Base-by-base conservation (phyloP, 1,140 invertebrate species). In the Druon quercuslanigerum region DNA sequence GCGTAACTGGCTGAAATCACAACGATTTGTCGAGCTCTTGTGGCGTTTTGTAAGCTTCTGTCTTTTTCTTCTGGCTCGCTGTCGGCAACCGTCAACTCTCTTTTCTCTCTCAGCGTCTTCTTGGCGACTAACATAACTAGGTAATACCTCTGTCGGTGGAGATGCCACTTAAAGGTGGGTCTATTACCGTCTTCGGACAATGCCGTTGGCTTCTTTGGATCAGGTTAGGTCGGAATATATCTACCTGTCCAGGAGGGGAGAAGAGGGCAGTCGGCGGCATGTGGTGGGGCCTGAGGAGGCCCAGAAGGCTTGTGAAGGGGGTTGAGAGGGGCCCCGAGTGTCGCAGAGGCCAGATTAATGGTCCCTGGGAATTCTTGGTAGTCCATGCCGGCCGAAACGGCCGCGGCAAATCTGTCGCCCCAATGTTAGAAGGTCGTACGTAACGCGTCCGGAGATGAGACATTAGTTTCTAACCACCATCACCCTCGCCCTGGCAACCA, bases 301-400 rank as follows among this genome's bases (percentile, higher is more conserved):
- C 84, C 33, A 33, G 25, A 17, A 76, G 80, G 76, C 52, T 60
- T 77, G 75, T 57, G 50, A 66, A 74, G 71, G 19, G 71, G 76
- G 51, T 72, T 57, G 83, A 33, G 73, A 77, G 79, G 82, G 79
- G 77, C 60, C 79, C 71, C 77, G 84, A 83, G 86, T 91, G 90
- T 90, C 90, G 86, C 88, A 85, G 81, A 75, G 86, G 79, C 80
- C 87, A 91, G 89, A 90, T 91, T 90, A 90, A 91, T 91, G 89
- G 89, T 90, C 84, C 83, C 83, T 73, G 81, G 60, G 84, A 88
- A 90, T 90, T 90, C 88, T 84, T 87, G 87, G 88, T 90, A 89
- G 86, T 85, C 86, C 86, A 25, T 25, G 80, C 80, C 71, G 79
- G 74, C 81, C 79, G 78, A 82, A 83, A 83, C 79, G 82, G 77